A percentile compares a stretch with the other conserved stretches of the same genome.
These are phyloP conservation scores for Liolophura sinensis DNA, from an alignment of 1,140 invertebrate species.

Conservation along the genomic window DNA sequence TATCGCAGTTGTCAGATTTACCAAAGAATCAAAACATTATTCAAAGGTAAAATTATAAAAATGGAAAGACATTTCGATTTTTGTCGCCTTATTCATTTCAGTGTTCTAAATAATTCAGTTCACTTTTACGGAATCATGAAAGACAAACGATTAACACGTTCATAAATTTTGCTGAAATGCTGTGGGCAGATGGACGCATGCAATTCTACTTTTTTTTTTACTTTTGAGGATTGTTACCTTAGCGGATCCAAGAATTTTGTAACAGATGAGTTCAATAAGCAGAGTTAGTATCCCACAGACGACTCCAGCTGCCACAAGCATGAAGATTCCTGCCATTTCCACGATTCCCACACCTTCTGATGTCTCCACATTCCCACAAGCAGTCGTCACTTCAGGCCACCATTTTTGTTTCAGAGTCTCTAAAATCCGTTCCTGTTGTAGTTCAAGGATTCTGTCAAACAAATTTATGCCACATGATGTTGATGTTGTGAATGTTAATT, in stretches of 20 bases:
- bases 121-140: no score
- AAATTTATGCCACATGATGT: background rate
- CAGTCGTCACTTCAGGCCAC: slow-evolving; percentile 86
- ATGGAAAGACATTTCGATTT: no score
- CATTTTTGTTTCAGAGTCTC: slow-evolving; percentile 94
- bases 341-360: slow-evolving; percentile 16
- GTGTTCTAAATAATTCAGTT: no score
- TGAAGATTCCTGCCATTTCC: slow-evolving; percentile 22
- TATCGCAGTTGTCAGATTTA: no score
- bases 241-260: background rate
- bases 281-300: slow-evolving; percentile 13
- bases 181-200: no score
- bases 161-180: no score
- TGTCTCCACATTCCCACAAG: slow-evolving; percentile 65
- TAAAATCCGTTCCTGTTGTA: slow-evolving; percentile 88
- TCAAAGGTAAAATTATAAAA: no score
- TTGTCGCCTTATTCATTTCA: no score
- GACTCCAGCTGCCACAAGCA: slow-evolving; percentile 17
- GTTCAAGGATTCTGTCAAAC: slow-evolving; percentile 80
- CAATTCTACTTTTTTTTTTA: no score
- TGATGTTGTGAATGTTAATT: background rate
- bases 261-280: slow-evolving; percentile 13
- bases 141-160: no score
- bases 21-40: no score
- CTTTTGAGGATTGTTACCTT: background rate